Percentiles rank a stretch among this genome's conserved stretches.
Conservation (phyloP, 2,888 invertebrate genomes). For the Drosophila monieri region DNA sequence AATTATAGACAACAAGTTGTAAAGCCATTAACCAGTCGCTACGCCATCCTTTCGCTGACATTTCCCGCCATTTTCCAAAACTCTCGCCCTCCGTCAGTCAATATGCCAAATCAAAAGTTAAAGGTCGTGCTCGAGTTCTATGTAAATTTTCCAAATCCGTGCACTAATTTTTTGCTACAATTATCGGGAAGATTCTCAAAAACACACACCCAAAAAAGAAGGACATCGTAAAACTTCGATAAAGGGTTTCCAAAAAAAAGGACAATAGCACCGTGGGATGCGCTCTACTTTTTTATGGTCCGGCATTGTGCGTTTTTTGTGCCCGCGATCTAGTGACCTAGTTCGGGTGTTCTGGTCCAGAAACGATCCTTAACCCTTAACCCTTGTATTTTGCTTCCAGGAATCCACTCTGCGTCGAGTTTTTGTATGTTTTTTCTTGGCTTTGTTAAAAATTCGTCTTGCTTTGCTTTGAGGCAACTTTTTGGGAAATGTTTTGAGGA, state of each 20-base stretch:
- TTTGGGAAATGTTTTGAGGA: slow-evolving; percentile 50
- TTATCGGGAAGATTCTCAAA: slow-evolving; percentile 39
- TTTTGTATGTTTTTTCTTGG: slow-evolving; percentile 25
- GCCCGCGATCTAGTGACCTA: slow-evolving; percentile 60
- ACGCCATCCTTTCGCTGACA: slow-evolving; percentile 21
- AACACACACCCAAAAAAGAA: slow-evolving; percentile 14
- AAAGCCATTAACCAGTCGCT: slow-evolving; percentile 73
- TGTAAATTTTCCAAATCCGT: slow-evolving; percentile 56
- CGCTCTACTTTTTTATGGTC: slow-evolving; percentile 75
- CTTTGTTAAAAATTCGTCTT: slow-evolving; percentile 51
- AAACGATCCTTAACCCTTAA: slow-evolving; percentile 12
- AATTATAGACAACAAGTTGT: slow-evolving; percentile 83
- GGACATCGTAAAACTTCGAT: slow-evolving; percentile 34
- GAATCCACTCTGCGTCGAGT: slow-evolving; percentile 8
- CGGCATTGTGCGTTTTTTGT: slow-evolving; percentile 65
- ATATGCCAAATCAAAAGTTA: slow-evolving; percentile 77
- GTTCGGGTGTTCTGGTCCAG: slow-evolving; percentile 62
- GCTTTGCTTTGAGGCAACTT: slow-evolving; percentile 68
- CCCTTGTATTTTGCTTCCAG: slow-evolving; percentile 20
- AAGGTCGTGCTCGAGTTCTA: slow-evolving; percentile 68
- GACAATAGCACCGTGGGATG: slow-evolving; percentile 41
- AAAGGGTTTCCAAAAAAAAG: slow-evolving; percentile 17
- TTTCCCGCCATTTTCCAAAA: slow-evolving; percentile 6
- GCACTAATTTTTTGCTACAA: slow-evolving; percentile 75
- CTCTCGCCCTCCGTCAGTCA: slow-evolving; percentile 44